Evolutionary conservation across 2,797 vertebrate genomes (phyloP).

Genomic region (Alectoris magna): DNA sequence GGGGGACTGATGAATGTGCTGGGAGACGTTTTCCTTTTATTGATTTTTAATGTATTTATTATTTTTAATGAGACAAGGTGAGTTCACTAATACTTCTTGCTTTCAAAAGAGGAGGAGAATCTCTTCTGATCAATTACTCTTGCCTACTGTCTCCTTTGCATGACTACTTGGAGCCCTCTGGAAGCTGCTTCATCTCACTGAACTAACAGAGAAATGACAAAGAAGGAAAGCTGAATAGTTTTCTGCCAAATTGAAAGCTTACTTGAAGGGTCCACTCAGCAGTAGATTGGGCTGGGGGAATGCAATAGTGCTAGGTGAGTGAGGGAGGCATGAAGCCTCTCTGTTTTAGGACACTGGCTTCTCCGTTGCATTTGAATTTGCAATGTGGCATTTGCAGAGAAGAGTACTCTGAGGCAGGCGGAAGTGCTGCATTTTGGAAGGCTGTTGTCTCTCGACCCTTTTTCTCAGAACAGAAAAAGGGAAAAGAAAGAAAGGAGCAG

Average conservation of each 20-base stretch:
- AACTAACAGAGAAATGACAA: background rate
- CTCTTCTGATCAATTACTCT: background rate
- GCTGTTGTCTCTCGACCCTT: background rate
- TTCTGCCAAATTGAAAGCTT: background rate
- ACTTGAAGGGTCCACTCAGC: background rate
- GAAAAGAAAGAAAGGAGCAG: background rate
- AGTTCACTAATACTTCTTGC: background rate
- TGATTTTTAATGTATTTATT: background rate
- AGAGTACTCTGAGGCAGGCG: background rate
- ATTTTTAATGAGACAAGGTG: background rate
- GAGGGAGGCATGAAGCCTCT: background rate
- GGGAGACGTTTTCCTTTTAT: background rate
- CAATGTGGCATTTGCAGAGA: background rate
- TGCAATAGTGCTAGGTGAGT: background rate
- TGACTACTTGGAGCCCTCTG: background rate
- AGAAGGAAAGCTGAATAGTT: background rate
- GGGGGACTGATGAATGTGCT: no score
- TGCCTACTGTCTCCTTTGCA: fast-evolving
- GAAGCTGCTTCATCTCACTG: background rate
- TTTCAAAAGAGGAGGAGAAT: background rate
- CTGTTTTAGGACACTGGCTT: background rate
- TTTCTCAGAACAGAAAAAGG: background rate
- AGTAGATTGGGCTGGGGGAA: background rate
- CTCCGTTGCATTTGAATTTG: background rate
- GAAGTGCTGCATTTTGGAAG: background rate